Evolutionary conservation across 1,140 invertebrate genomes (phyloP), one percentile per base, ranked within the genome.

Genomic region (Andricus grossulariae): DNA sequence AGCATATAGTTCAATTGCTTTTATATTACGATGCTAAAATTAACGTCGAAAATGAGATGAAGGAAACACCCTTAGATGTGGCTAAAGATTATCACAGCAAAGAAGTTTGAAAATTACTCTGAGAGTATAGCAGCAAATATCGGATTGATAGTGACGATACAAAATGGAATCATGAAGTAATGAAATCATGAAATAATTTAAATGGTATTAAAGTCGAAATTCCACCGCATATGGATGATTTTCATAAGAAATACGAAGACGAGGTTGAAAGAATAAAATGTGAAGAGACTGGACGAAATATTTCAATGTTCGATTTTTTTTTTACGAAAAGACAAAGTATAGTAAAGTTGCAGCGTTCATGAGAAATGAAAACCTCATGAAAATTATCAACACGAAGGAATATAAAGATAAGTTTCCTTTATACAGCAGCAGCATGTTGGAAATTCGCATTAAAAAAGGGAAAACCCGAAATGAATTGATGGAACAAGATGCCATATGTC

Each of bases 1-100:
- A 50, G 32, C 52, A 79, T 12, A 21, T 74, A 21, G 74, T 79
- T n/a, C 84, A 91, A 78, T 87, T 88, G 72, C 85, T 95, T 13
- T 80, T 81, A 32, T 45, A 72, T 19, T 72, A 73, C 21, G 52
- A 50, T 50, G 77, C 77, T 21, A 25, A 72, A 5, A 52, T 55
- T 52, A 57, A 76, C 25, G 73, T 50, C 25, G 73, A 55, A 50
- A 72, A 79, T 54, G 49, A 7, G 19, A 21, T 72, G n/a, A 52
- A 60, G 7, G 60, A 50, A 73, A 86, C 80, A n/a, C 49, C 84
- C 45, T 75, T 83, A 50, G 52, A 82, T 75, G 73, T 75, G 39
- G 83, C 80, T 76, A 76, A 76, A 13, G 13, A 39, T n/a, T 60
- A 66, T 50, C 60, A 76, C 12, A 51, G 75, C 52, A 16, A 52